phyloP scores from a whole-genome alignment of 2,797 vertebrate species.

The Coendou prehensilis region DNA sequence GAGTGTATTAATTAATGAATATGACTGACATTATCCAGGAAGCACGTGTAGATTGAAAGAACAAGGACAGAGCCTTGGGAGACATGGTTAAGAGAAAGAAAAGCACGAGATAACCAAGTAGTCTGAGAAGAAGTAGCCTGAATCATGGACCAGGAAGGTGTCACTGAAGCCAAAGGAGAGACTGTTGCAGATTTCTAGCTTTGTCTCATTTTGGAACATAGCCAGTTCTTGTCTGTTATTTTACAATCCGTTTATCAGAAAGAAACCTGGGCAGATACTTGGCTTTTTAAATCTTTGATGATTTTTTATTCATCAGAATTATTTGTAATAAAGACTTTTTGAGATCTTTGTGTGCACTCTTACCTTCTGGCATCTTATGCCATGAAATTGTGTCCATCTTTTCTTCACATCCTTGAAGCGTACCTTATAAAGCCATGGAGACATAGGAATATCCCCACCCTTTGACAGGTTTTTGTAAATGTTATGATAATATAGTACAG shows the following conservation, averaged over 20 bases:
- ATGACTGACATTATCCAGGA: neutral
- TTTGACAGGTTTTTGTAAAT: neutral
- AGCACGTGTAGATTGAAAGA: neutral
- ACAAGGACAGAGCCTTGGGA: neutral
- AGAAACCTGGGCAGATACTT: neutral
- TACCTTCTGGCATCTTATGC: neutral
- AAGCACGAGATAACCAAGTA: neutral
- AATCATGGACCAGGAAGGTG: neutral
- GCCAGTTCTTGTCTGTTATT: neutral
- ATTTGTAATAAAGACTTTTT: neutral
- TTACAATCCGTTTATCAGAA: neutral
- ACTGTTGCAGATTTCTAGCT: neutral
- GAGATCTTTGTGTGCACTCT: neutral
- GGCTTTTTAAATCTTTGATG: neutral
- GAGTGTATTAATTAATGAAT: neutral
- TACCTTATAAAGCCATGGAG: neutral
- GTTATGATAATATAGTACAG: neutral
- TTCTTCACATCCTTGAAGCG: neutral
- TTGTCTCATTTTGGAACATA: slow-evolving; percentile 2
- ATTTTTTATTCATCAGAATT: neutral
- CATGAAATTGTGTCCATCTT: neutral
- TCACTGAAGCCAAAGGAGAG: neutral
- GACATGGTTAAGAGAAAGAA: neutral
- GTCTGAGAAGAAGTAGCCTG: neutral
- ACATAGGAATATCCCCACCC: neutral